Percentiles rank a stretch among this genome's conserved stretches.
phyloP scores from a whole-genome alignment of 1,140 invertebrate genomes.

The Leguminivora glycinivorella region DNA sequence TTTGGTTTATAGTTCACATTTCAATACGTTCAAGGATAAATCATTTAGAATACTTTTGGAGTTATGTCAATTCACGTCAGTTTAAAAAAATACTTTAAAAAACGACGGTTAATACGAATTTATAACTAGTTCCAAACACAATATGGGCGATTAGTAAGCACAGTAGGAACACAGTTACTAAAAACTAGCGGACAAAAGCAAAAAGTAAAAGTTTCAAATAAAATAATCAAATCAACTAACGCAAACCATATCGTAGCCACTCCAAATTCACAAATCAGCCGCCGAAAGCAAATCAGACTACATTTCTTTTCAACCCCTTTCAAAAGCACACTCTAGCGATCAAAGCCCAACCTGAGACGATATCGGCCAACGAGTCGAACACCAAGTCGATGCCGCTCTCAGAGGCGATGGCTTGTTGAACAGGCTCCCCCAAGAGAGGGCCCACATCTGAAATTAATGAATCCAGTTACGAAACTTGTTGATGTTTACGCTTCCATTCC shows the following conservation, averaged over 20 bases:
- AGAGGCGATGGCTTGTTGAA: conserved; percentile 81
- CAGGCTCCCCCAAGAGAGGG: conserved; percentile 82
- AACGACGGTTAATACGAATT: too few species aligned
- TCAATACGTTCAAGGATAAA: too few species aligned
- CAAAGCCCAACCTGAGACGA: conserved; percentile 79
- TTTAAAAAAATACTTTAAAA: too few species aligned
- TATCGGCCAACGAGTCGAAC: conserved; percentile 81
- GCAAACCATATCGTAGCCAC: neutral
- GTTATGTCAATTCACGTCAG: too few species aligned
- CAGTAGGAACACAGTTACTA: too few species aligned
- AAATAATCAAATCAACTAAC: neutral
- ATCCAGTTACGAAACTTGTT: conserved; percentile 9
- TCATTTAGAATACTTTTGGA: too few species aligned
- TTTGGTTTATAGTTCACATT: too few species aligned
- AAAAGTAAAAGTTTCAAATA: too few species aligned
- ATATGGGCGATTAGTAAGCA: too few species aligned
- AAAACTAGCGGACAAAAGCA: too few species aligned
- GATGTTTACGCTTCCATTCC: conserved; percentile 6
- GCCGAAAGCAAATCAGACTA: neutral
- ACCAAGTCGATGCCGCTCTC: conserved; percentile 85
- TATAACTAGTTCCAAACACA: too few species aligned
- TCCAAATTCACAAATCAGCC: conserved; percentile 24
- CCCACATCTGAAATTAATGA: conserved; percentile 80
- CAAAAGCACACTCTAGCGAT: conserved; percentile 8
- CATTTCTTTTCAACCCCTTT: neutral